Conservation (phyloP, 1,140 invertebrate genomes). For the Andricus grossulariae region DNA sequence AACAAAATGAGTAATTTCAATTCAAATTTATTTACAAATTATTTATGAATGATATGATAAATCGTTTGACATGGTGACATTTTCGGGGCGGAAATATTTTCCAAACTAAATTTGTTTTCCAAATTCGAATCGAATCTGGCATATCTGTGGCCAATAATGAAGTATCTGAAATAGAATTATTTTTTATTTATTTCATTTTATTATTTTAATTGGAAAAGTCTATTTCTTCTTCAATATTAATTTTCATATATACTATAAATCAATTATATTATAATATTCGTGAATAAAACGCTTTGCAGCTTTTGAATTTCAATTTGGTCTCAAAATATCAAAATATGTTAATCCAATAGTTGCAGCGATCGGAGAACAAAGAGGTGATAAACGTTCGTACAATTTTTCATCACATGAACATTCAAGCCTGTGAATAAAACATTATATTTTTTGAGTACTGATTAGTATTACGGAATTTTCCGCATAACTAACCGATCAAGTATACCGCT, state of each 20-base stretch:
- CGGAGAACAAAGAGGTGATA: neutral
- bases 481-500: too few relatives aligned
- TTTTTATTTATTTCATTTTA: too few relatives aligned
- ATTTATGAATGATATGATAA: too few relatives aligned
- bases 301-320: neutral
- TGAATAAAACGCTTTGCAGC: neutral
- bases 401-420: conserved; percentile 3
- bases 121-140: neutral
- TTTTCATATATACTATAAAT: too few relatives aligned
- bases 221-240: too few relatives aligned
- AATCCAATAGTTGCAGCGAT: conserved; percentile 7
- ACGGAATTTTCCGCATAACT: too few relatives aligned
- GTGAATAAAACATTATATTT: neutral
- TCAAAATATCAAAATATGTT: conserved; percentile 11
- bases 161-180: neutral
- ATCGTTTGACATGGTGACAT: too few relatives aligned
- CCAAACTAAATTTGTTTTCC: neutral
- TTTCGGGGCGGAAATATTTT: neutral
- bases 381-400: neutral
- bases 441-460: neutral
- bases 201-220: too few relatives aligned
- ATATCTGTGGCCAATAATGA: neutral
- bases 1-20: too few relatives aligned
- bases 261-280: neutral
- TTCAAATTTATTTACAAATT: too few relatives aligned